Evolutionary conservation across 2,888 invertebrate species (phyloP).

Genomic region (Pollenia angustigena): DNA sequence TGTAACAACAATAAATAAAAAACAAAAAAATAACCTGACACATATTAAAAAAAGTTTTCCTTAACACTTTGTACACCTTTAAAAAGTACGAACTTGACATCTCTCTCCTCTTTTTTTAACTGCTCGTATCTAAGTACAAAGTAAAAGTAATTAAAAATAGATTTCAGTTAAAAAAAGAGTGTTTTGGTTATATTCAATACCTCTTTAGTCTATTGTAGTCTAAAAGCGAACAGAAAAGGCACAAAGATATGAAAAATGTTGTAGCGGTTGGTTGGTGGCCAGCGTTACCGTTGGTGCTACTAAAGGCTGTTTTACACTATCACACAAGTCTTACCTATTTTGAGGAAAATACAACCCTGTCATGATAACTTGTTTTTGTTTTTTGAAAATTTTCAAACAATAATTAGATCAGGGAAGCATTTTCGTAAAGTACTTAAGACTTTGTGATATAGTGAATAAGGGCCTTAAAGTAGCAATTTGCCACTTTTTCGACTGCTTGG

Average conservation of each 20-base stretch:
- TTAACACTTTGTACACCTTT: conserved; percentile 19
- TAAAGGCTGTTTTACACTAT: too few species aligned
- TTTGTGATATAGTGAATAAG: too few species aligned
- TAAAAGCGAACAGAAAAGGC: conserved; percentile 1
- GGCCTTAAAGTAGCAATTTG: too few species aligned
- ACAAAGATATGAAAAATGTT: not conserved
- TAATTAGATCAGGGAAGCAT: too few species aligned
- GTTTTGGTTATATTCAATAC: conserved; percentile 19
- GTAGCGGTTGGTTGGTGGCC: not conserved
- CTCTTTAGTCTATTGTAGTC: not conserved
- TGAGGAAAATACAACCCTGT: too few species aligned
- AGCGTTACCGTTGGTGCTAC: too few species aligned
- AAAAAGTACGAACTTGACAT: conserved; percentile 11
- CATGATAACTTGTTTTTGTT: too few species aligned
- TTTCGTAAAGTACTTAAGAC: too few species aligned
- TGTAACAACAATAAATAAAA: not conserved
- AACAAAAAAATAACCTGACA: not conserved
- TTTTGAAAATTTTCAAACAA: too few species aligned
- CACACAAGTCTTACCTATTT: too few species aligned
- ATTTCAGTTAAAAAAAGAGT: conserved; percentile 28
- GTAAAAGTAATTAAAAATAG: conserved; percentile 46
- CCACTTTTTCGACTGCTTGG: too few species aligned
- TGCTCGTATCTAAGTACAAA: not conserved
- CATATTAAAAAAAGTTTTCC: conserved; percentile 33
- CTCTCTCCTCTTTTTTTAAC: not conserved